These are phyloP conservation scores for Benitochromis conjunctus DNA, from an alignment of 2,113 vertebrate species.

Conservation along the genomic window DNA sequence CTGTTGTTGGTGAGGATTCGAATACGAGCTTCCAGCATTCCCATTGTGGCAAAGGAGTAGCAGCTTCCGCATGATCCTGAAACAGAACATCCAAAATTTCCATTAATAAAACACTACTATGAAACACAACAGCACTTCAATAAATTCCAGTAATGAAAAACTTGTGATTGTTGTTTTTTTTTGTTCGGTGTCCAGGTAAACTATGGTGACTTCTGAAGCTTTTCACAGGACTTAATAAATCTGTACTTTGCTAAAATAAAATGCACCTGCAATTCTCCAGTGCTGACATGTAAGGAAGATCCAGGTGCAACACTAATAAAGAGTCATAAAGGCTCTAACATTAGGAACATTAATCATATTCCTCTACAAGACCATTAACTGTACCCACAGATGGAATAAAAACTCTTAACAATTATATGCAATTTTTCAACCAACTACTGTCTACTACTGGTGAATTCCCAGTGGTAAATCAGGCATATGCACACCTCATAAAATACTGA, in stretches of 20 bases:
- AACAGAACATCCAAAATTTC: not conserved
- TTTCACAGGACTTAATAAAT: not conserved
- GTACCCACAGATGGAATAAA: not conserved
- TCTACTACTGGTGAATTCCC: not conserved
- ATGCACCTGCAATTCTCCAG: not conserved
- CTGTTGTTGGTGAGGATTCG: conserved; percentile 88
- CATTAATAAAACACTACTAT: not conserved
- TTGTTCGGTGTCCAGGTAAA: not conserved
- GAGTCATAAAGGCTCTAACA: not conserved
- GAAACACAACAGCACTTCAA: not conserved
- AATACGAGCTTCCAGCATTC: conserved; percentile 91
- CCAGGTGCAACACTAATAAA: not conserved
- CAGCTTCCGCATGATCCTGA: conserved; percentile 89
- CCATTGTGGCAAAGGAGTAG: conserved; percentile 90
- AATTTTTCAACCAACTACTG: not conserved
- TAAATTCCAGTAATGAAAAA: not conserved
- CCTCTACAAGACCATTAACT: not conserved
- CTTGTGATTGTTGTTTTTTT: not conserved
- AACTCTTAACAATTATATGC: not conserved
- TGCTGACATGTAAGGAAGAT: not conserved
- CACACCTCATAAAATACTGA: not conserved
- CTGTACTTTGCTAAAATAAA: not conserved
- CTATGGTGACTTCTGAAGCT: not conserved
- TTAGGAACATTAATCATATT: not conserved
- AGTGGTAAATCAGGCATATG: not conserved